A percentile compares a stretch with the other conserved stretches of the same genome.
Conservation (phyloP, 2,113 vertebrate species). For the Lota lota region DNA sequence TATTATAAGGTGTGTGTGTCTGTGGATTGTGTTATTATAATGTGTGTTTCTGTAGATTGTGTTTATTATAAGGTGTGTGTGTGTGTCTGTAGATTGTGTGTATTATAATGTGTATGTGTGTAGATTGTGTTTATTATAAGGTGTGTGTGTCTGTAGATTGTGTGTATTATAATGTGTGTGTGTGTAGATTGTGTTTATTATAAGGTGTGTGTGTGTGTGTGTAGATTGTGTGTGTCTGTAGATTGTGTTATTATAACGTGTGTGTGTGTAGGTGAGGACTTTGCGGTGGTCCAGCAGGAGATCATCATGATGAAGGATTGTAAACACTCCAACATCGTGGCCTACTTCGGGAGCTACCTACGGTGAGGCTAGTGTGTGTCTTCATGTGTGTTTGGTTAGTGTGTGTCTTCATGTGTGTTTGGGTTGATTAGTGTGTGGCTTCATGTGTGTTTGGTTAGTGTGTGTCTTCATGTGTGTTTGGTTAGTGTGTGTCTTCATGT, state of each 20-base stretch:
- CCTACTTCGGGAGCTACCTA: slow-evolving; percentile 99
- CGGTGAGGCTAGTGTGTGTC: slow-evolving; percentile 74
- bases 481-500: slow-evolving; percentile 19
- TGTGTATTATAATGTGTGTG: too few relatives aligned
- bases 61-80: neutral
- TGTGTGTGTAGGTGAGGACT: slow-evolving; percentile 87
- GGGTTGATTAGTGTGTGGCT: too few relatives aligned
- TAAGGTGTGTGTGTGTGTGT: slow-evolving; percentile 33
- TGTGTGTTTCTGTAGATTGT: slow-evolving; percentile 7
- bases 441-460: neutral
- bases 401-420: slow-evolving; percentile 13
- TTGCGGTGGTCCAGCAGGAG: slow-evolving; percentile 99
- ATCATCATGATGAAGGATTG: slow-evolving; percentile 99
- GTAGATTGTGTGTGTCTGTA: slow-evolving; percentile 15
- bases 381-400: neutral
- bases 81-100: neutral
- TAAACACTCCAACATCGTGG: slow-evolving; percentile 98
- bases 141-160: too few relatives aligned
- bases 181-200: slow-evolving; percentile 1
- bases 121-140: neutral
- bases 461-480: neutral
- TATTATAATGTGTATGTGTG: slow-evolving; percentile 7
- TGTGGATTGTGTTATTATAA: too few relatives aligned
- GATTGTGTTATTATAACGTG: slow-evolving; percentile 13
- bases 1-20: neutral